phyloP scores from a whole-genome alignment of 2,113 vertebrate species.

The Struthidea cinerea region DNA sequence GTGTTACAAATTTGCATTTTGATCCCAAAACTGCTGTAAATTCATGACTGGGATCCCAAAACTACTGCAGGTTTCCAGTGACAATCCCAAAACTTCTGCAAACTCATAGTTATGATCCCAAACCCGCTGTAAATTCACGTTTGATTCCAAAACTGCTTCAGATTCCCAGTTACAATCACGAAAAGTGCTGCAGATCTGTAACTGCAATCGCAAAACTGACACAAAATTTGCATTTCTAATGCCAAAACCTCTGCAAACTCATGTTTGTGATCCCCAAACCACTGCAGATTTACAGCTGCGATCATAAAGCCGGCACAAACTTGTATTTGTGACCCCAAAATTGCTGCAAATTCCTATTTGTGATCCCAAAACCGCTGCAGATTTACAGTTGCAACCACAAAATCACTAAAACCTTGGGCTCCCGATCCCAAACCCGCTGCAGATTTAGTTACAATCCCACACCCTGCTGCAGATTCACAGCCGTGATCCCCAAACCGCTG shows the following conservation, averaged over 20 bases:
- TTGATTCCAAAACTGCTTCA: not conserved
- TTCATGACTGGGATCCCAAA: not conserved
- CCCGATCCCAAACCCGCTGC: accelerated
- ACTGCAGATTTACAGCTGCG: accelerated
- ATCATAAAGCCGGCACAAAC: accelerated
- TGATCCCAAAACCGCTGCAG: too few species aligned
- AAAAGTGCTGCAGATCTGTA: accelerated
- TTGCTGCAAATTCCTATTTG: too few species aligned
- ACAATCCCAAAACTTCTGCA: not conserved
- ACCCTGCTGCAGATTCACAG: not conserved
- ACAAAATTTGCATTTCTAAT: not conserved
- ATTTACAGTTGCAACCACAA: accelerated
- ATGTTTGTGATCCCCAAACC: too few species aligned
- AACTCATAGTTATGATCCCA: accelerated
- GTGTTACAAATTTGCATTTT: not conserved
- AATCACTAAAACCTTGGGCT: accelerated
- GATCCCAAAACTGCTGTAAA: not conserved
- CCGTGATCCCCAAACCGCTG: too few species aligned
- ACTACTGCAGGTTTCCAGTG: not conserved
- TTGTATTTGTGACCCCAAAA: accelerated
- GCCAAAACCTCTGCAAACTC: not conserved
- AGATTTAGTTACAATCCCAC: not conserved
- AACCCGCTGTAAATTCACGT: accelerated
- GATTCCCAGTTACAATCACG: too few species aligned
- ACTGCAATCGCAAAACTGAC: accelerated